A percentile compares a stretch with the other conserved stretches of the same genome.
phyloP scores from a whole-genome alignment of 1,140 invertebrate species.

The Ladona fulva region DNA sequence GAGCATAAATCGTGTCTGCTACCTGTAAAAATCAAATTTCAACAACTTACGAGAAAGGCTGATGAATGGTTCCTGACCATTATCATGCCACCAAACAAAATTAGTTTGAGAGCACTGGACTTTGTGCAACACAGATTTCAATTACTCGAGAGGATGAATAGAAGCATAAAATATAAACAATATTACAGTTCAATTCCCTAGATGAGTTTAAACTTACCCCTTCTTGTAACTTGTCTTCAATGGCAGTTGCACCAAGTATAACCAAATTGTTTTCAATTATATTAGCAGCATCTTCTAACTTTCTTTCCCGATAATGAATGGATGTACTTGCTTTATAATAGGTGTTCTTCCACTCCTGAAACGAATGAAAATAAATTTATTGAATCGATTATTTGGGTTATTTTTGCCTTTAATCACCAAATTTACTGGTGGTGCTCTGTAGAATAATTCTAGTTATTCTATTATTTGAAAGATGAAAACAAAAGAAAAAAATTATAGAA shows the following conservation, averaged over 20 bases:
- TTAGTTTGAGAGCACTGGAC: too few relatives aligned
- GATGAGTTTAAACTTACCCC: constrained; percentile 29
- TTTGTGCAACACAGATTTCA: too few relatives aligned
- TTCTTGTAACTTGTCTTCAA: constrained; percentile 94
- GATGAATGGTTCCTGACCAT: not conserved
- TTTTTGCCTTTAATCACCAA: too few relatives aligned
- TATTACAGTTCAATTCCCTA: too few relatives aligned
- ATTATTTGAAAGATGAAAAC: too few relatives aligned
- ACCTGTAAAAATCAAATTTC: constrained; percentile 42
- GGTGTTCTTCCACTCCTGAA: constrained; percentile 62
- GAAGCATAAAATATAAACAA: too few relatives aligned
- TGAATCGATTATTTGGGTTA: too few relatives aligned
- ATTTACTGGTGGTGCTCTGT: too few relatives aligned
- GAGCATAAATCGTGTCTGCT: constrained; percentile 81
- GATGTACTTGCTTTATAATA: constrained; percentile 69
- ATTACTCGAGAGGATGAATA: too few relatives aligned
- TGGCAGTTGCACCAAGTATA: constrained; percentile 85
- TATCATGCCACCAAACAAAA: too few relatives aligned
- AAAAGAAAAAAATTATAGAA: too few relatives aligned
- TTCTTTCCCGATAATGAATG: constrained; percentile 64
- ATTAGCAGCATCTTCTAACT: constrained; percentile 74
- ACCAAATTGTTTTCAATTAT: constrained; percentile 75
- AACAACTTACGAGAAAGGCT: not conserved
- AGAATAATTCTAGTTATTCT: too few relatives aligned
- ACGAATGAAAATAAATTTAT: constrained; percentile 25